Conservation (phyloP, 2,888 invertebrate species). For the Drosophila falleni region DNA sequence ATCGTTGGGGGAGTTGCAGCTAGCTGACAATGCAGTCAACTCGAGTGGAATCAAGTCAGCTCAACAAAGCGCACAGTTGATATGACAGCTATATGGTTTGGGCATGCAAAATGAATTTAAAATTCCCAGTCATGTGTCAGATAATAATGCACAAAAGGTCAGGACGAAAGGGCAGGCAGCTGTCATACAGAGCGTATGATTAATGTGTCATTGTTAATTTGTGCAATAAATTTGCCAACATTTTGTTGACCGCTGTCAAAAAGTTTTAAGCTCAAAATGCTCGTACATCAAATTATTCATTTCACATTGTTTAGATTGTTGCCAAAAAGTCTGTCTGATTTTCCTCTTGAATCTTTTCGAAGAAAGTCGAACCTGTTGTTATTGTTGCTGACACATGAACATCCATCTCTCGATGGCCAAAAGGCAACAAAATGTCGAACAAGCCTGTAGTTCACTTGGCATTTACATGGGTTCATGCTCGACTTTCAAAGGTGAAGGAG, state of each 20-base stretch:
- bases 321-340: conserved; percentile 1
- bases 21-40: conserved; percentile 41
- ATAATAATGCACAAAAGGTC: conserved; percentile 32
- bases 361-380: conserved; percentile 12
- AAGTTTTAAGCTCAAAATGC: conserved; percentile 31
- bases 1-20: conserved; percentile 11
- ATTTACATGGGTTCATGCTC: conserved; percentile 41
- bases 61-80: conserved; percentile 41
- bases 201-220: conserved; percentile 72
- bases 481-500: conserved; percentile 9
- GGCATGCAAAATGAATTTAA: conserved; percentile 51
- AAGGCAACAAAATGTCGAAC: conserved; percentile 56
- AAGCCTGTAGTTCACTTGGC: conserved; percentile 40
- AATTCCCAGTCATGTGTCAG: conserved; percentile 48
- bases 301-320: conserved; percentile 29
- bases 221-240: conserved; percentile 60
- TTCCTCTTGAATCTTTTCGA: conserved; percentile 21
- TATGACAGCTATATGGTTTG: conserved; percentile 23
- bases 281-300: conserved; percentile 57
- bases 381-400: conserved; percentile 23
- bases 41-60: conserved; percentile 59
- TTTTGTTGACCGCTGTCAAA: conserved; percentile 66
- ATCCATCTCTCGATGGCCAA: conserved; percentile 12
- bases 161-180: conserved; percentile 2
- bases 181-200: conserved; percentile 57